Evolutionary conservation across 2,113 vertebrate genomes (phyloP).

Genomic region (Caloenas nicobarica): DNA sequence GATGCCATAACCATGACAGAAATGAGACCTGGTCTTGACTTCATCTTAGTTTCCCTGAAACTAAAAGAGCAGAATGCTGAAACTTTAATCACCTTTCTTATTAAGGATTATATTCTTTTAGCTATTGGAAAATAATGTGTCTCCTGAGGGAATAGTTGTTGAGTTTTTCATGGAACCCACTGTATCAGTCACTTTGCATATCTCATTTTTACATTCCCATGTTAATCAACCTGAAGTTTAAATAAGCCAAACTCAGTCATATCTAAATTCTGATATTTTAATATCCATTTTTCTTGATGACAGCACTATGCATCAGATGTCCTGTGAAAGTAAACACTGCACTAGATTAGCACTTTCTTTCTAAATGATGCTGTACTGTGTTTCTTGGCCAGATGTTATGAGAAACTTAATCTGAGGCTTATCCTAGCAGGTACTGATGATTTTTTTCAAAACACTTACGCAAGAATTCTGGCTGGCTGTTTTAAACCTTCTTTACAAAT

Average conservation of each 20-base stretch:
- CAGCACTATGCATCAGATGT: neutral
- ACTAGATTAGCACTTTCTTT: neutral
- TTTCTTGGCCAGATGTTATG: neutral
- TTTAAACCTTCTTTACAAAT: neutral
- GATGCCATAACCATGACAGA: neutral
- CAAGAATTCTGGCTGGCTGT: neutral
- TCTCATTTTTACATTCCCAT: neutral
- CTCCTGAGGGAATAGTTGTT: neutral
- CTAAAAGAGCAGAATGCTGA: neutral
- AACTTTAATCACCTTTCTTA: neutral
- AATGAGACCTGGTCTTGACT: neutral
- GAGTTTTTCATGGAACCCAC: neutral
- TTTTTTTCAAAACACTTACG: neutral
- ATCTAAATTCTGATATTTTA: neutral
- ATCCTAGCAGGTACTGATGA: neutral
- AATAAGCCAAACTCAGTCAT: neutral
- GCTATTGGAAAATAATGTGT: neutral
- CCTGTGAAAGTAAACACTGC: neutral
- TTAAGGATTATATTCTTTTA: neutral
- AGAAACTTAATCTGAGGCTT: neutral
- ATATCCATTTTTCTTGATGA: neutral
- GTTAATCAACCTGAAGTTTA: slow-evolving; percentile 2
- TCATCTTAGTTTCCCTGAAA: neutral
- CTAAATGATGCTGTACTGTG: neutral
- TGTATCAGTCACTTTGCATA: neutral